Conservation (phyloP, 2,113 vertebrate species). For the Antechinus flavipes region DNA sequence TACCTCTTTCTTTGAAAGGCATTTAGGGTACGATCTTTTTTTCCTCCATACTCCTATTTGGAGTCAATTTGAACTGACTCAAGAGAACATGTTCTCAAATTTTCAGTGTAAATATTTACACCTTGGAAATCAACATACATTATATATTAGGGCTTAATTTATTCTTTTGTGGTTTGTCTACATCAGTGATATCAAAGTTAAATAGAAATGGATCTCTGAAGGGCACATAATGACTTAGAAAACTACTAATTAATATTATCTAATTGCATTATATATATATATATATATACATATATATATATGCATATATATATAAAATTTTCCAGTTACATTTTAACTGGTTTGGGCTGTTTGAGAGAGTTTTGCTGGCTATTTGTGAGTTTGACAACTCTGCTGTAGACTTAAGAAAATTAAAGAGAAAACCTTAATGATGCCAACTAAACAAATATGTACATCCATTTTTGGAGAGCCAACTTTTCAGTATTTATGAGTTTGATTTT, state of each 20-base stretch:
- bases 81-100: background rate
- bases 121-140: background rate
- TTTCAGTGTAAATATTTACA: background rate
- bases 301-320: too few species aligned
- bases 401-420: background rate
- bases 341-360: too few species aligned
- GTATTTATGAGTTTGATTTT: too few species aligned
- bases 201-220: background rate
- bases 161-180: background rate
- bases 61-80: background rate
- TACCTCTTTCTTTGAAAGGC: background rate
- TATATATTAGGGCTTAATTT: background rate
- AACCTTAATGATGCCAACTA: background rate
- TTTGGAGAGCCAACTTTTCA: too few species aligned
- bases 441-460: too few species aligned
- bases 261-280: too few species aligned
- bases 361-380: background rate
- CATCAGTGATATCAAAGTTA: background rate
- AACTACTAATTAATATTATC: background rate
- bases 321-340: background rate
- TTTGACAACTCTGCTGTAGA: background rate
- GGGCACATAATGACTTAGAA: background rate
- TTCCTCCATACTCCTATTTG: background rate
- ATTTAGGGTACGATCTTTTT: background rate
- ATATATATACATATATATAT: too few species aligned